Base-by-base conservation (phyloP, 2,113 vertebrate species). In the Anolis carolinensis region DNA sequence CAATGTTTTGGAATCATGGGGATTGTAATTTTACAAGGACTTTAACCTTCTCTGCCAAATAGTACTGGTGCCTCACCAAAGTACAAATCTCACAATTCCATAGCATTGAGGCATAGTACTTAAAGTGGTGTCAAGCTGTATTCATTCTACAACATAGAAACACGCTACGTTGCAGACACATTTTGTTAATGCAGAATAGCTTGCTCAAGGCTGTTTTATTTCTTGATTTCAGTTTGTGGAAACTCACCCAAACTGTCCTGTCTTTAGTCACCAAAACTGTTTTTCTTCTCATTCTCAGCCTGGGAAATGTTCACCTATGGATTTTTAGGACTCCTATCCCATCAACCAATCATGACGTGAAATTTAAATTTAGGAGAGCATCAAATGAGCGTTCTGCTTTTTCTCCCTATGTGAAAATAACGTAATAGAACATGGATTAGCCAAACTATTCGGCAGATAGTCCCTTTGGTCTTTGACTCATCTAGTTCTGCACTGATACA, bases 401-500 rank as follows among this genome's bases (percentile, higher is more conserved):
- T 59, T 59, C 55, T 59, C 55, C 55, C 55, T 59, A 18, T 59
- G 14, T 59, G 55, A 59, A 59, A 59, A 59, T 44, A 44, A 5
- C 5, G 39, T 44, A 44, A 44, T 59, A 68, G 27, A 68, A 68
- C 27, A 30, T 30, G 27, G 65, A 68, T 30, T 68, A 59, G 65
- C 27, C 50, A 55, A 78, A 78, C 50, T 74, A 55, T 79, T 79
- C 75, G 67, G 44, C 50, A 72, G 50, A 44, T 83, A 83, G 83
- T 30, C 2, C n/a, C 34, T 86, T 34, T 48, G 34, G 71, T 88
- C 30, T 87, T 79, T 88, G 83, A 70, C 48, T 84, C 0, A 0
- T 77, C 10, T 63, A 65, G 79, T 91, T 87, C 72, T 90, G 39
- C 73, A 74, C 30, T 72, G 84, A 88, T 87, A 48, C 67, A 44